Evolutionary conservation across 2,113 vertebrate genomes (phyloP), one percentile per base, ranked within the genome.

Genomic region (Entomyzon cyanotis): DNA sequence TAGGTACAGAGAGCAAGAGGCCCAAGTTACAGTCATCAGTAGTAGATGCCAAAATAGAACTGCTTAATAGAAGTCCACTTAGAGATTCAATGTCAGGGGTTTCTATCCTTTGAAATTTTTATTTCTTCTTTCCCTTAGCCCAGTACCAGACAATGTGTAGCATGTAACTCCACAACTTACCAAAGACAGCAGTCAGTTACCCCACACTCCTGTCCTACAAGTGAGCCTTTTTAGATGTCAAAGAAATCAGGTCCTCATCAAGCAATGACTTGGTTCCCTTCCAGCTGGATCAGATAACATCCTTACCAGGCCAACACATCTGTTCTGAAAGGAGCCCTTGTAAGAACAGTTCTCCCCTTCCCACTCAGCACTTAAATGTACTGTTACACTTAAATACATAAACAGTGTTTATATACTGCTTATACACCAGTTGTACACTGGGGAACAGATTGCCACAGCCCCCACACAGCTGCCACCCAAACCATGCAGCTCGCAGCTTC

Each of bases 391-490:
- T 88, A 84, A 94, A 95, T 63, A 94, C 14, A 90, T 78, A 76
- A 90, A 86, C 35, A 65, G 47, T 90, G 71, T 93, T 93, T 90
- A 89, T 84, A 81, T 35, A 90, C 63, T 90, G 79, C 75, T 88
- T 94, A 59, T 62, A 68, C 71, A 94, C 42, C 88, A 88, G 90
- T 50, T 90, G 86, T 84, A 59, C 1, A 1, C 79, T 55, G 79
- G 52, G 55, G 64, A 97, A 90, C 94, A 97, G 95, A 93, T 93
- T 97, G 90, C 47, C 76, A 87, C 76, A 92, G 89, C 93, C 95
- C 80, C 76, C 93, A 92, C 93, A 95, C 86, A 96, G 93, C 94
- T 95, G 96, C 47, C 68, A 90, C 64, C 74, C 69, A 94, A 93
- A 77, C 55, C 33, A 37, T 27, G 50, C 33, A 81, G 46, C 46